Evolutionary conservation across 2,888 invertebrate genomes (phyloP), one percentile per base, ranked within the genome.

Genomic region (Colletes collaris): DNA sequence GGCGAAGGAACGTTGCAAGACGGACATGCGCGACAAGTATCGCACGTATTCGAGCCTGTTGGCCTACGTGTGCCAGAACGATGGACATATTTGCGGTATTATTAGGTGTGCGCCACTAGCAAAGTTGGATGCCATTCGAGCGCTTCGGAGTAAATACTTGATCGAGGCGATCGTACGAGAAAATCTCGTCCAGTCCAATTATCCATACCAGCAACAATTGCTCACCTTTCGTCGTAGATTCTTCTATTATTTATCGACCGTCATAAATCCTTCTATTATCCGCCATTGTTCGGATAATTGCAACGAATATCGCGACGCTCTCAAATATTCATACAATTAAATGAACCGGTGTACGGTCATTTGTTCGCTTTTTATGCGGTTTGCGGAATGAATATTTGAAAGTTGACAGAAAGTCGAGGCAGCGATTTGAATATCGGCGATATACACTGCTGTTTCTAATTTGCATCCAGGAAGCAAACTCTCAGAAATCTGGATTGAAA

Each of bases 21-120:
- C 82, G 75, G 85, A 79, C 84, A 84, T 85, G 84, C 85, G 84
- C 84, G 85, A 84, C 84, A 85, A 84, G 74, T 82, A 82, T 85
- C 60, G 72, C 63, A 73, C 65, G 59, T 80, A 69, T 76, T 70
- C 60, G 44, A 40, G 59, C 49, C 62, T 71, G 65, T 75, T 69
- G 72, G 60, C 59, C 64, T 64, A 72, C 44, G 74, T 75, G 59
- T 67, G 71, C 71, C 56, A 62, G 53, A 72, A 74, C 67, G 79
- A 79, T 80, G 72, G 64, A 78, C 78, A 78, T 80, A 82, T 86
- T 84, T 86, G 76, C 78, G 80, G 78, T 86, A 86, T 86, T 84
- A 84, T 86, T 80, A 85, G 84, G 75, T 62, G 76, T 37, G 52
- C 72, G 70, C 76, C 60, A 72, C 19, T 19, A 65, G 70, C 40